phyloP scores from a whole-genome alignment of 2,113 vertebrate genomes.

The Scomber colias region DNA sequence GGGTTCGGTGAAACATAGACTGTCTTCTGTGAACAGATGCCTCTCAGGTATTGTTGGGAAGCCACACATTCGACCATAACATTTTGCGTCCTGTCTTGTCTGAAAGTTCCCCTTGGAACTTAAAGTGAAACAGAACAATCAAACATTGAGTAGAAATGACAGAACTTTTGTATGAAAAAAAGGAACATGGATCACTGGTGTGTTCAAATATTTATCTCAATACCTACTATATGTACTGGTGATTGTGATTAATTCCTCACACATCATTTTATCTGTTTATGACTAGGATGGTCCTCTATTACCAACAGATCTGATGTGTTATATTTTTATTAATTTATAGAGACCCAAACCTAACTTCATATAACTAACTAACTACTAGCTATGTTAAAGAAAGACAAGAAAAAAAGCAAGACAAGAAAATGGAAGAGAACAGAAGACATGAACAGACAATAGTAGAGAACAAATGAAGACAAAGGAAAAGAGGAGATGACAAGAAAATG shows the following conservation, averaged over 20 bases:
- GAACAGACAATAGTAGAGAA: neutral
- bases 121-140: conserved; percentile 25
- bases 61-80: conserved; percentile 51
- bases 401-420: too few relatives aligned
- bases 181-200: neutral
- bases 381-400: too few relatives aligned
- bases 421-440: neutral
- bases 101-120: conserved; percentile 74
- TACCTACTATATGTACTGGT: too few relatives aligned
- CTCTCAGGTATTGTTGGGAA: conserved; percentile 47
- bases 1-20: conserved; percentile 57
- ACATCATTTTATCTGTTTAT: neutral
- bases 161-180: neutral
- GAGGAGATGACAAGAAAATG: neutral
- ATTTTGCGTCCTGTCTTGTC: neutral
- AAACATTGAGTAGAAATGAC: neutral
- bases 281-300: too few relatives aligned
- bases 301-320: too few relatives aligned
- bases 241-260: neutral
- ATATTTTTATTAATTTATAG: too few relatives aligned
- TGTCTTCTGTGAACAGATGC: conserved; percentile 21
- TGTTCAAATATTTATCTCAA: too few relatives aligned
- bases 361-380: too few relatives aligned
- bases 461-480: neutral
- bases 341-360: too few relatives aligned